These are phyloP conservation scores for Forbesichthys papilliferus DNA, from an alignment of 2,113 vertebrate species.

Conservation along the genomic window DNA sequence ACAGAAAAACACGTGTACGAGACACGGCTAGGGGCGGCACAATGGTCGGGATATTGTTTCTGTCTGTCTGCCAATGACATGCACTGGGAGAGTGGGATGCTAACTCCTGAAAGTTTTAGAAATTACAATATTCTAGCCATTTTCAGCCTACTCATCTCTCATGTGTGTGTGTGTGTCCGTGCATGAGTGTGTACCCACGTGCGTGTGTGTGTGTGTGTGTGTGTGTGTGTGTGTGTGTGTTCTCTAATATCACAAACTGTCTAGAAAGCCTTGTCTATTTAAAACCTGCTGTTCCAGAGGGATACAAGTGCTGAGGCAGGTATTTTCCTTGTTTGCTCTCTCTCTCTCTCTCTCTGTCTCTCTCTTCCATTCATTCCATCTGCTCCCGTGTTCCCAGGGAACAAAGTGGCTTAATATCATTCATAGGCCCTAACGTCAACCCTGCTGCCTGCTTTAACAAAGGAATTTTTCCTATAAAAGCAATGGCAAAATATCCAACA, in stretches of 20 bases:
- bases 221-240: slow-evolving; percentile 17
- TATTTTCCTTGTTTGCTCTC: slow-evolving; percentile 46
- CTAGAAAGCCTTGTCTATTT: slow-evolving; percentile 61
- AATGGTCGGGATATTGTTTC: slow-evolving; percentile 32
- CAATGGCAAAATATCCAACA: slow-evolving; percentile 24
- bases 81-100: slow-evolving; percentile 15
- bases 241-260: slow-evolving; percentile 39
- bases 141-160: slow-evolving; percentile 18
- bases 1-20: slow-evolving; percentile 18
- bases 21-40: slow-evolving; percentile 37
- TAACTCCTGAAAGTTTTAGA: slow-evolving; percentile 68
- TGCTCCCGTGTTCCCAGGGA: slow-evolving; percentile 20
- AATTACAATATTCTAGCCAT: slow-evolving; percentile 49
- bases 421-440: slow-evolving; percentile 47
- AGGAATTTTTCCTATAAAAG: slow-evolving; percentile 42
- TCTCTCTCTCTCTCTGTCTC: slow-evolving; percentile 16
- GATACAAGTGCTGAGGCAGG: slow-evolving; percentile 69
- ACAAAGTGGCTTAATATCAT: slow-evolving; percentile 58
- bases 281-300: slow-evolving; percentile 47
- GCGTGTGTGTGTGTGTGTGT: slow-evolving; percentile 13
- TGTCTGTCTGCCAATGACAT: slow-evolving; percentile 26
- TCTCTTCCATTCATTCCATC: slow-evolving; percentile 47
- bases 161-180: neutral
- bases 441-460: slow-evolving; percentile 42
- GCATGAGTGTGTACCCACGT: neutral